Conservation (phyloP, 2,113 vertebrate species). For the Megalops atlanticus region DNA sequence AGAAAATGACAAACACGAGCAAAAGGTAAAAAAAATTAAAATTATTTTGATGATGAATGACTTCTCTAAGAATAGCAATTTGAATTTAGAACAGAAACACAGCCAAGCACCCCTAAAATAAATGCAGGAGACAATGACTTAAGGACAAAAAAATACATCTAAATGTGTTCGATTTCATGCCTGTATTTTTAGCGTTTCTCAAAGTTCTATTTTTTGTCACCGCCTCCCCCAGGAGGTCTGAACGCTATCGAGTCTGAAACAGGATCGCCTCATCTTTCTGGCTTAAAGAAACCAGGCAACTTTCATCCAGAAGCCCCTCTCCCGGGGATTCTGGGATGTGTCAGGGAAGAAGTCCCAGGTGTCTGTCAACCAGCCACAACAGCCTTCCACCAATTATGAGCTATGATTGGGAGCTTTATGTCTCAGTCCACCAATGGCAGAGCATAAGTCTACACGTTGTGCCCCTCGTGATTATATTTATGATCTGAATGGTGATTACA, state of each 20-base stretch:
- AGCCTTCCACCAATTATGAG: neutral
- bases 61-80: neutral
- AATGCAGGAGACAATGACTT: neutral
- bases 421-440: neutral
- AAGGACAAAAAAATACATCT: neutral
- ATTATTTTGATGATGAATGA: neutral
- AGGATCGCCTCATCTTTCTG: neutral
- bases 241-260: conserved; percentile 7
- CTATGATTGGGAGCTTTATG: neutral
- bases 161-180: neutral
- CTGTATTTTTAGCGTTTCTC: neutral
- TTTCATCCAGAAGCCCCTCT: neutral
- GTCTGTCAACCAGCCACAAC: conserved; percentile 6
- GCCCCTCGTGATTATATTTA: too few relatives aligned
- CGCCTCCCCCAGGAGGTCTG: neutral
- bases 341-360: conserved; percentile 8
- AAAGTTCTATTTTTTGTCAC: conserved; percentile 11
- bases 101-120: neutral
- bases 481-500: neutral
- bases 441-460: neutral
- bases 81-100: neutral
- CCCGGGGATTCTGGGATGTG: conserved; percentile 20
- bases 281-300: neutral
- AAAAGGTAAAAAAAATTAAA: too few relatives aligned
- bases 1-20: too few relatives aligned